Percentiles rank a stretch among this genome's conserved stretches.
Evolutionary conservation across 2,113 vertebrate species (phyloP).

Genomic region (Pachycephala philippinensis): DNA sequence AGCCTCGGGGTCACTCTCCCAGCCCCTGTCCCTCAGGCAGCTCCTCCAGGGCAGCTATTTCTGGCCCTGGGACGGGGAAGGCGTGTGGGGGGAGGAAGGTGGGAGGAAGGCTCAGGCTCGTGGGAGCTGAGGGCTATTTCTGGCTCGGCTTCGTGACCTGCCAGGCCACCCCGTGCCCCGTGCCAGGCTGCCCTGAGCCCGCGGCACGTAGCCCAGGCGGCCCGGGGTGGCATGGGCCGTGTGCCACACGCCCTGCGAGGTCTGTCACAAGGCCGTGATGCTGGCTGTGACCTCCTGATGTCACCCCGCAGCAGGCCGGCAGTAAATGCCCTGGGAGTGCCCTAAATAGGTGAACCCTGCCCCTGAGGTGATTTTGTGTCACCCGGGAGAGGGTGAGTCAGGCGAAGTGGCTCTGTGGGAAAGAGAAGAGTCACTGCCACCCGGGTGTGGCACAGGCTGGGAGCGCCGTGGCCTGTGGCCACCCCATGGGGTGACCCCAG

Average conservation of each 20-base stretch:
- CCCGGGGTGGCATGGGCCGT: fast-evolving
- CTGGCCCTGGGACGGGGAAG: not conserved
- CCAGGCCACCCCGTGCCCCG: not conserved
- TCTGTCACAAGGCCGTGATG: not conserved
- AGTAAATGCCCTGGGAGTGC: not conserved
- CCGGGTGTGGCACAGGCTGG: not conserved
- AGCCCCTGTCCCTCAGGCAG: not conserved
- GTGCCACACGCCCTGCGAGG: fast-evolving
- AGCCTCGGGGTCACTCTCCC: fast-evolving
- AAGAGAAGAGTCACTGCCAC: fast-evolving
- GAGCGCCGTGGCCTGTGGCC: not conserved
- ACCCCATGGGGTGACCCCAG: fast-evolving
- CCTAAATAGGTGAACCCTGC: not conserved
- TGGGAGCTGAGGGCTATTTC: not conserved
- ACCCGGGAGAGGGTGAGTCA: not conserved
- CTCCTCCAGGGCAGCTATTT: not conserved
- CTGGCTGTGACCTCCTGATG: not conserved
- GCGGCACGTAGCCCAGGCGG: not conserved
- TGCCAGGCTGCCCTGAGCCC: not conserved
- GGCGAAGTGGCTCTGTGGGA: not conserved
- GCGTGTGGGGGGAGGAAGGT: not conserved
- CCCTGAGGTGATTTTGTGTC: not conserved
- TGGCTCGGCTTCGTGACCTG: not conserved
- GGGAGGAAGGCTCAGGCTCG: not conserved
- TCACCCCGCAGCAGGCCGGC: not conserved